These are phyloP conservation scores for Bombyx mori DNA, from an alignment of 1,140 invertebrate species.

Conservation along the genomic window ASM3026992v2 NC_085113.1:7980501-7981000, in stretches of 20 bases:
- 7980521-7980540: no score
- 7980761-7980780: slow-evolving; percentile 24
- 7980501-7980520: no score
- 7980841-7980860: slow-evolving; percentile 48
- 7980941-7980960: no score
- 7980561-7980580: slow-evolving; percentile 10
- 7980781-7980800: not conserved
- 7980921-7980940: no score
- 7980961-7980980: no score
- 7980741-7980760: not conserved
- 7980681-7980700: not conserved
- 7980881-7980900: slow-evolving; percentile 40
- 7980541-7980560: no score
- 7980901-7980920: slow-evolving; percentile 20
- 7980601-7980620: not conserved
- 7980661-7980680: no score
- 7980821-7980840: slow-evolving; percentile 47
- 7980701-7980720: slow-evolving; percentile 8
- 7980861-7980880: slow-evolving; percentile 49
- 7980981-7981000: no score
- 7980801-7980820: slow-evolving; percentile 33
- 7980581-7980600: slow-evolving; percentile 15
- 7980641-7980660: no score
- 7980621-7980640: no score
- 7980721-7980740: no score